Conservation (phyloP, 2,888 invertebrate species). For the Hecatera dysodea region DNA sequence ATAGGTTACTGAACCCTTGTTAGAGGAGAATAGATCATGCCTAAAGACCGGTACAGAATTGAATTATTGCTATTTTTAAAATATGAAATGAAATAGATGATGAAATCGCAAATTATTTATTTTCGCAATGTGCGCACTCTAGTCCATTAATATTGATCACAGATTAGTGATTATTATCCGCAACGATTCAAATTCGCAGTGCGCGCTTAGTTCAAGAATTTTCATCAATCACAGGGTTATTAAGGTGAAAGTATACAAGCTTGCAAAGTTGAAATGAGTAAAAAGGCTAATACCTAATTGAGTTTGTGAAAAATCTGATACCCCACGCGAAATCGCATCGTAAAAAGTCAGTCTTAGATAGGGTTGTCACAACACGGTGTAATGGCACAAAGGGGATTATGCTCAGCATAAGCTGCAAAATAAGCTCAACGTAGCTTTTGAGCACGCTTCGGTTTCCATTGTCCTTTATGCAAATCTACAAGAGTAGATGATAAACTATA, state of each 20-base stretch:
- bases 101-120: not conserved
- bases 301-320: constrained; percentile 7
- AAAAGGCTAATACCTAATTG: constrained; percentile 3
- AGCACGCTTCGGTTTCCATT: constrained; percentile 42
- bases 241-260: too few species aligned
- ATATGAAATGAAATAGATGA: not conserved
- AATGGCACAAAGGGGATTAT: constrained; percentile 38
- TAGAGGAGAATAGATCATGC: not conserved
- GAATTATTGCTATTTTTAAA: too few species aligned
- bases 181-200: not conserved
- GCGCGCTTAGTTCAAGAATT: not conserved
- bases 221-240: too few species aligned
- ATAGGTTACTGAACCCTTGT: constrained; percentile 8
- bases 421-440: constrained; percentile 34
- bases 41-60: too few species aligned
- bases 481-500: constrained; percentile 37
- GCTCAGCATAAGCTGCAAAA: constrained; percentile 35
- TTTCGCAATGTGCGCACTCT: not conserved
- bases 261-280: too few species aligned
- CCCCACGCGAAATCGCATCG: not conserved
- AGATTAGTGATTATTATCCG: not conserved
- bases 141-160: not conserved
- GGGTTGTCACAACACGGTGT: constrained; percentile 21
- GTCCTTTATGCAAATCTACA: constrained; percentile 58
- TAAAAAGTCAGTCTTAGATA: constrained; percentile 20